A percentile compares a stretch with the other conserved stretches of the same genome.
phyloP scores from a whole-genome alignment of 2,888 invertebrate species.

The Graphium colonna region DNA sequence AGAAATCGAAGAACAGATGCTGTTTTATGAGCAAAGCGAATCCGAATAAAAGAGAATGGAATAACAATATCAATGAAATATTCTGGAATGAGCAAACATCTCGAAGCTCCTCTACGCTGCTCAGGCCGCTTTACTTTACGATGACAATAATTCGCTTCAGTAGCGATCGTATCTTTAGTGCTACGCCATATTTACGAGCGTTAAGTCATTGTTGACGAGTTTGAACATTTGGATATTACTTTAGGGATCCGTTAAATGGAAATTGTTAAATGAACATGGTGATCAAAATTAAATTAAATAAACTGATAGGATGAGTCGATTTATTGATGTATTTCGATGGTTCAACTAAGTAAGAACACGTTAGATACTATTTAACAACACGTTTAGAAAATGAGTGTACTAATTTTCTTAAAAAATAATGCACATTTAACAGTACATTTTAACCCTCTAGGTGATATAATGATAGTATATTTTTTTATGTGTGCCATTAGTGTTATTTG shows the following conservation, averaged over 20 bases:
- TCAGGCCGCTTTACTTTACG: conserved; percentile 29
- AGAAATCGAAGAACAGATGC: neutral
- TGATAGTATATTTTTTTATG: too few species aligned
- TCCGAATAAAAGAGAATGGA: neutral
- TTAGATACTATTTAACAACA: too few species aligned
- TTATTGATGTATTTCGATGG: too few species aligned
- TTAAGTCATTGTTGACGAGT: conserved; percentile 23
- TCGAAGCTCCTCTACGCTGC: conserved; percentile 30
- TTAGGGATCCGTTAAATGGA: conserved; percentile 1
- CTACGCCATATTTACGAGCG: conserved; percentile 20
- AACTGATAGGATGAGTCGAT: too few species aligned
- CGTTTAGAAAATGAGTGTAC: too few species aligned
- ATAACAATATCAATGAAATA: conserved; percentile 20
- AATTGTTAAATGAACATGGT: neutral
- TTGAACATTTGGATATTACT: conserved; percentile 19
- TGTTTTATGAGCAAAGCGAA: neutral
- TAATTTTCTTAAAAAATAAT: too few species aligned
- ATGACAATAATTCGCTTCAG: conserved; percentile 29
- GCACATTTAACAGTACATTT: too few species aligned
- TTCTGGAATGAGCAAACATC: conserved; percentile 31
- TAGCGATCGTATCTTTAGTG: conserved; percentile 22
- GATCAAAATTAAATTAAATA: too few species aligned
- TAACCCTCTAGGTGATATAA: too few species aligned
- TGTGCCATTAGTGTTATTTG: too few species aligned
- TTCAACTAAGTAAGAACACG: too few species aligned